Evolutionary conservation across 2,113 vertebrate species (phyloP).

Genomic region (Sorex fumeus): DNA sequence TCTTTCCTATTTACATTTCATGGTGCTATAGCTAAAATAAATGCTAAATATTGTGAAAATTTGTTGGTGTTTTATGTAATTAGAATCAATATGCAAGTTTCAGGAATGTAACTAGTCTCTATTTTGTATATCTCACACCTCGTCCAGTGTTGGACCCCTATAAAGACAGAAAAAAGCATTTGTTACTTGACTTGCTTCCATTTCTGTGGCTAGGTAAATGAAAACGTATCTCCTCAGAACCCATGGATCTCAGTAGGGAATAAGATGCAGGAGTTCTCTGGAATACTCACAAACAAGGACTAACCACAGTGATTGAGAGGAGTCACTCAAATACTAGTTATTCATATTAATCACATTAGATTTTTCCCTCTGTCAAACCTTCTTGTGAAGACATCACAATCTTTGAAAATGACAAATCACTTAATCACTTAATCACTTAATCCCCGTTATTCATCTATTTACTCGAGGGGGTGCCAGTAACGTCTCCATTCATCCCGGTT

Average conservation of each 20-base stretch:
- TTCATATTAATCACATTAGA: conserved; percentile 12
- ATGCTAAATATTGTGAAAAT: background rate
- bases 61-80: conserved; percentile 29
- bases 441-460: no score
- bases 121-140: background rate
- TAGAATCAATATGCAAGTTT: conserved; percentile 9
- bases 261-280: background rate
- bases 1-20: background rate
- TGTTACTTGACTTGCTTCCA: background rate
- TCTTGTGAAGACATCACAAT: background rate
- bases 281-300: background rate
- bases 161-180: background rate
- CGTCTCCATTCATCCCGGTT: no score
- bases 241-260: background rate
- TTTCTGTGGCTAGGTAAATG: background rate
- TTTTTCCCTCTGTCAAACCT: background rate
- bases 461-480: no score
- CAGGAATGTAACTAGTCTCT: background rate
- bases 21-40: conserved; percentile 11
- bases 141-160: background rate
- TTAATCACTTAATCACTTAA: no score
- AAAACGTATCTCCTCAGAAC: background rate
- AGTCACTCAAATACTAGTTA: background rate
- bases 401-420: no score
- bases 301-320: background rate